Conservation (phyloP, 1,140 invertebrate genomes). For the Pollicipes pollicipes region DNA sequence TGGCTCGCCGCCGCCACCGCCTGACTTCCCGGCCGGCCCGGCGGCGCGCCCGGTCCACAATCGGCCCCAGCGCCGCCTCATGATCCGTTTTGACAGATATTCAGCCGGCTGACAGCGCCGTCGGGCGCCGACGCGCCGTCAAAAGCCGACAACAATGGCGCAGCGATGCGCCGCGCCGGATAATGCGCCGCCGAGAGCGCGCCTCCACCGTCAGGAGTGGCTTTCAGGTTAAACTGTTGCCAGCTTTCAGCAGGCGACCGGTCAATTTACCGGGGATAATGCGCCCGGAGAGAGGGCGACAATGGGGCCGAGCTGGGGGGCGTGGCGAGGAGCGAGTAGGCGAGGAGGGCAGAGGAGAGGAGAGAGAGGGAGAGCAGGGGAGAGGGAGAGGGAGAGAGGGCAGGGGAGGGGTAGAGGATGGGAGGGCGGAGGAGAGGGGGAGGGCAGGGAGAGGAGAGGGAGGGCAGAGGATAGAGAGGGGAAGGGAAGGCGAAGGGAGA, state of each 20-base stretch:
- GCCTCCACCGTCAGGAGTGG: background rate
- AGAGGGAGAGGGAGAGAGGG: slow-evolving; percentile 6
- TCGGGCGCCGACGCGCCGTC: background rate
- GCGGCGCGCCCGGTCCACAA: background rate
- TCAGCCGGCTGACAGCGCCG: background rate
- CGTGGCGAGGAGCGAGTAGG: background rate
- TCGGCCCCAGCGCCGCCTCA: background rate
- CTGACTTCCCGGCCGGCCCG: no score
- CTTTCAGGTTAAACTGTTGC: background rate
- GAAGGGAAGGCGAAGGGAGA: background rate
- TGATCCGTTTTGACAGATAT: slow-evolving; percentile 2
- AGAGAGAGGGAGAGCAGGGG: background rate
- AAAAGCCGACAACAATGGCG: background rate
- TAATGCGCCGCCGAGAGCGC: background rate
- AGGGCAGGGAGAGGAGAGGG: background rate
- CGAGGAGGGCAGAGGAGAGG: background rate
- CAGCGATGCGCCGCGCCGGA: background rate
- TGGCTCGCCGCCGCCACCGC: no score
- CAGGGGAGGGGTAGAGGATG: background rate
- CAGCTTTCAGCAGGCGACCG: background rate
- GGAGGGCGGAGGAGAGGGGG: background rate
- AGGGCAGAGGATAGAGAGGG: background rate
- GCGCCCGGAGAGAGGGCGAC: no score
- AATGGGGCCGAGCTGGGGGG: background rate
- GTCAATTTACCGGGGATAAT: background rate